These are phyloP conservation scores for Ploceus nigricollis DNA, from an alignment of 2,113 vertebrate genomes.

Conservation along the genomic window DNA sequence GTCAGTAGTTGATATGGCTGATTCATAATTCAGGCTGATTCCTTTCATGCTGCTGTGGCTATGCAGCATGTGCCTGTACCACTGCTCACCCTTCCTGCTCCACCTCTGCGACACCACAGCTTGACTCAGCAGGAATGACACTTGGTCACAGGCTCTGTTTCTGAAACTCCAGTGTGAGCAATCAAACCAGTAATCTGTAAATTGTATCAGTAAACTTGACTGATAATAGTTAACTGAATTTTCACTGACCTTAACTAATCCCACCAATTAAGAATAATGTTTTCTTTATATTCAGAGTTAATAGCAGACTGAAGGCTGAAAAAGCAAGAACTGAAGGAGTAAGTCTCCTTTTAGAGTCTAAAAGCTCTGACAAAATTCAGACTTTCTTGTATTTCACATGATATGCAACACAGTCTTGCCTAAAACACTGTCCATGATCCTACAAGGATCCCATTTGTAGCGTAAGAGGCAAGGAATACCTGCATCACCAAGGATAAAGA, in stretches of 20 bases:
- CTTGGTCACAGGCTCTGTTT: neutral
- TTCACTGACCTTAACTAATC: neutral
- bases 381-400: neutral
- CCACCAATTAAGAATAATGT: neutral
- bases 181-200: neutral
- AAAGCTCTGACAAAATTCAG: neutral
- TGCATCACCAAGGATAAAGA: neutral
- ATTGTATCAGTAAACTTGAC: neutral
- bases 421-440: neutral
- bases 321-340: neutral
- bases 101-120: neutral
- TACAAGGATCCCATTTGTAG: neutral
- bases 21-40: neutral
- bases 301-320: neutral
- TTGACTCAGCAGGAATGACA: neutral
- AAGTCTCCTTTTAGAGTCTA: neutral
- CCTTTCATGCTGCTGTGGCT: neutral
- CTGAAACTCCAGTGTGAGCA: neutral
- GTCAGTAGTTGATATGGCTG: neutral
- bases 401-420: neutral
- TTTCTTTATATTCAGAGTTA: neutral
- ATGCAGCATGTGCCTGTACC: neutral
- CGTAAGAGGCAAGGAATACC: neutral
- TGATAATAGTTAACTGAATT: neutral
- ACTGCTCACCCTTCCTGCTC: neutral